Evolutionary conservation across 2,888 invertebrate species (phyloP).

Genomic region (Resseliella maxima): DNA sequence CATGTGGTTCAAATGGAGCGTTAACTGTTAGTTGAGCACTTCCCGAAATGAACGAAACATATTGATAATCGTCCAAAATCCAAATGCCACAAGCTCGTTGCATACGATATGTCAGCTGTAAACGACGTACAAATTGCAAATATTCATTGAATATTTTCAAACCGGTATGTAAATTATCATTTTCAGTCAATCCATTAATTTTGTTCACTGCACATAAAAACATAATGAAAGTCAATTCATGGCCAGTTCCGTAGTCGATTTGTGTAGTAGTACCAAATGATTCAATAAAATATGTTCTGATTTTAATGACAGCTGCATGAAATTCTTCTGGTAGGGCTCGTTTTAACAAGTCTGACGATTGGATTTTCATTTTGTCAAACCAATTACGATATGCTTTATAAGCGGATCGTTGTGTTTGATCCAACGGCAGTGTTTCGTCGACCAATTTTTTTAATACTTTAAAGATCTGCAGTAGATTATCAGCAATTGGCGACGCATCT

Average conservation of each 20-base stretch:
- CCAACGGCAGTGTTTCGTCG: conserved; percentile 84
- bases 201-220: conserved; percentile 94
- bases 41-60: too few species aligned
- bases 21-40: too few species aligned
- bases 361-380: conserved; percentile 77
- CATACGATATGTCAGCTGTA: conserved; percentile 91
- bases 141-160: conserved; percentile 74
- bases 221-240: conserved; percentile 96
- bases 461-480: conserved; percentile 75
- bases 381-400: conserved; percentile 93
- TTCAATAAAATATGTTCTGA: conserved; percentile 87
- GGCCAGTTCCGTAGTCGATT: conserved; percentile 99
- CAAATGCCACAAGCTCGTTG: too few species aligned
- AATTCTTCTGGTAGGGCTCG: conserved; percentile 73
- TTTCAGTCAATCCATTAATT: conserved; percentile 78
- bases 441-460: conserved; percentile 79
- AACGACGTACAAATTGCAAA: conserved; percentile 81
- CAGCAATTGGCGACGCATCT: conserved; percentile 72
- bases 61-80: too few species aligned
- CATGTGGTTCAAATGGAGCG: too few species aligned
- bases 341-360: conserved; percentile 73
- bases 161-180: conserved; percentile 84
- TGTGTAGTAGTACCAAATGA: conserved; percentile 95
- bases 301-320: conserved; percentile 81
- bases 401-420: conserved; percentile 85